These are phyloP conservation scores for Torymus aiolomorphi DNA, from an alignment of 2,888 invertebrate species.

Conservation along the genomic window DNA sequence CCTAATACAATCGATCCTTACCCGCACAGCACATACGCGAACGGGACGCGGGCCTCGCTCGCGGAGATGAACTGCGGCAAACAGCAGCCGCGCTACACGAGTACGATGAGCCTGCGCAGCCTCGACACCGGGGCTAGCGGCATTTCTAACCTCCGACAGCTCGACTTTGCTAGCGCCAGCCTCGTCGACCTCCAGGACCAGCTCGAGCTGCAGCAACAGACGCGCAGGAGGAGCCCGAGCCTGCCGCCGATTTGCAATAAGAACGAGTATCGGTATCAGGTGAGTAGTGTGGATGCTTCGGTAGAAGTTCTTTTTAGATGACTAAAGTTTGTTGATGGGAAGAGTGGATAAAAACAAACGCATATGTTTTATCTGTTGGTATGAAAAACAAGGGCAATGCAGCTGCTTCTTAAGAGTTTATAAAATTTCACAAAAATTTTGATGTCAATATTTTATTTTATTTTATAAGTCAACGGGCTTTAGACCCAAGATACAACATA, in stretches of 20 bases:
- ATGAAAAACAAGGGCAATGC: too few relatives aligned
- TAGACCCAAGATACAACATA: too few relatives aligned
- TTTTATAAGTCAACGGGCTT: too few relatives aligned
- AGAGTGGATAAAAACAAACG: too few relatives aligned
- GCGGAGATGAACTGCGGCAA: slow-evolving; percentile 63
- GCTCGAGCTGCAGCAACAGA: slow-evolving; percentile 75
- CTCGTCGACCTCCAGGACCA: slow-evolving; percentile 76
- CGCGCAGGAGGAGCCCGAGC: slow-evolving; percentile 81
- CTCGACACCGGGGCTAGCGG: slow-evolving; percentile 61
- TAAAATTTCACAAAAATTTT: too few relatives aligned
- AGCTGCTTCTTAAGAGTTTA: too few relatives aligned
- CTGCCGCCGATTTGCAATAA: slow-evolving; percentile 81
- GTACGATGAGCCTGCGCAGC: slow-evolving; percentile 67
- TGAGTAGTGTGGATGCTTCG: not conserved
- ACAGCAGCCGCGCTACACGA: slow-evolving; percentile 66
- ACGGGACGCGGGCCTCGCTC: slow-evolving; percentile 63
- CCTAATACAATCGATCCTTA: not conserved
- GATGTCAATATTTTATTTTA: too few relatives aligned
- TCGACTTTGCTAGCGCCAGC: slow-evolving; percentile 67
- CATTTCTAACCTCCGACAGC: slow-evolving; percentile 62
- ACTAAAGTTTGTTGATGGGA: too few relatives aligned
- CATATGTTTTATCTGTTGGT: too few relatives aligned
- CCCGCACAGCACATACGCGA: slow-evolving; percentile 40
- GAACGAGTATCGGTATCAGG: slow-evolving; percentile 72
- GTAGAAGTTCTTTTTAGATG: too few relatives aligned